These are phyloP conservation scores for Donacobius atricapilla DNA, from an alignment of 2,113 vertebrate genomes.

Conservation along the genomic window DNA sequence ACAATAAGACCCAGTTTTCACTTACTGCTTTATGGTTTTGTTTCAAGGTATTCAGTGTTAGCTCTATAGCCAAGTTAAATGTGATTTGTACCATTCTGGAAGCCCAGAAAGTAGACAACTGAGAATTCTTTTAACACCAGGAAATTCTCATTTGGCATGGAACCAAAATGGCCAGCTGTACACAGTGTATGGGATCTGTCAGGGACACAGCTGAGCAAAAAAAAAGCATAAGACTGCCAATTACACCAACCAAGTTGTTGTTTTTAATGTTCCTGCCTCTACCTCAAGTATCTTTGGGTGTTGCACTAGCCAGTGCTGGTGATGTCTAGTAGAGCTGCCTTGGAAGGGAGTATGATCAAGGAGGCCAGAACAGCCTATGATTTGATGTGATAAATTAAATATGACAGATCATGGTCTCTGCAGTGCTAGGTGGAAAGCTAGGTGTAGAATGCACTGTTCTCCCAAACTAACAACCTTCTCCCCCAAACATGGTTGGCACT, in stretches of 20 bases:
- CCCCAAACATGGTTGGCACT: accelerated
- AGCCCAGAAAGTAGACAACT: slow-evolving; percentile 41
- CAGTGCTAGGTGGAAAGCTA: not conserved
- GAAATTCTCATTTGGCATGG: slow-evolving; percentile 53
- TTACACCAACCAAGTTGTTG: not conserved
- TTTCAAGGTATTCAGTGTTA: slow-evolving; percentile 9
- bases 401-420: not conserved
- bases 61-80: slow-evolving; percentile 33
- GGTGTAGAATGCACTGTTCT: accelerated
- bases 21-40: slow-evolving; percentile 9
- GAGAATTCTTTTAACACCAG: slow-evolving; percentile 54
- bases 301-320: not conserved
- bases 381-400: not conserved
- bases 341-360: not conserved
- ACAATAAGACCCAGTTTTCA: not conserved
- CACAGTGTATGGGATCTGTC: slow-evolving; percentile 45
- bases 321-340: not conserved
- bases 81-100: slow-evolving; percentile 38
- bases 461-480: not conserved
- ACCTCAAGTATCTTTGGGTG: not conserved
- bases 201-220: not conserved
- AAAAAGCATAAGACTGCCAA: slow-evolving; percentile 29
- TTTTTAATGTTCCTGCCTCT: not conserved
- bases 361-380: not conserved
- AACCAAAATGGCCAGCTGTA: slow-evolving; percentile 48